phyloP scores from a whole-genome alignment of 2,113 vertebrate genomes.

The Siniperca chuatsi region DNA sequence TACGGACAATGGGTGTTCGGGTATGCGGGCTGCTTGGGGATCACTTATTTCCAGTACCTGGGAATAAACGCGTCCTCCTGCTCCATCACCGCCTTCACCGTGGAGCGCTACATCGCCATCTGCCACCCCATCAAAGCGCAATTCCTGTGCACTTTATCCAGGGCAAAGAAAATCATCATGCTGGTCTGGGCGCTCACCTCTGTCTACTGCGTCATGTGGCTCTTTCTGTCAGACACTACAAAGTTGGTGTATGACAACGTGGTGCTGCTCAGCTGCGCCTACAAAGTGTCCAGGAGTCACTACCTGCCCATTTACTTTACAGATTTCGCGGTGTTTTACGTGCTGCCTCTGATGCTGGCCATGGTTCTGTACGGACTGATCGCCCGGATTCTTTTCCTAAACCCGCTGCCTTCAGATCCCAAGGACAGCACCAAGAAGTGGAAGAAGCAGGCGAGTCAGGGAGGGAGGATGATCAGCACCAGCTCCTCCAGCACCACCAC shows the following conservation, averaged over 20 bases:
- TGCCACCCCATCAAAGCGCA: constrained; percentile 98
- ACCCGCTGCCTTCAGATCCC: constrained; percentile 90
- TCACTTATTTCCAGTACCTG: constrained; percentile 96
- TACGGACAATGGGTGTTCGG: constrained; percentile 96
- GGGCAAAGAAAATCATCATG: constrained; percentile 96
- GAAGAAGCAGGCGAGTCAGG: constrained; percentile 85
- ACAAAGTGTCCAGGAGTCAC: constrained; percentile 92
- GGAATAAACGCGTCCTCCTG: constrained; percentile 98
- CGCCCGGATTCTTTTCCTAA: constrained; percentile 94
- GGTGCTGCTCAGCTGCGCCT: constrained; percentile 89
- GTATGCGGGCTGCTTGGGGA: constrained; percentile 92
- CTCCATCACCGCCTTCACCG: constrained; percentile 96
- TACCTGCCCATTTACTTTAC: constrained; percentile 98
- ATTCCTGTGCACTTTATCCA: constrained; percentile 94
- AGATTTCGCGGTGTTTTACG: constrained; percentile 95
- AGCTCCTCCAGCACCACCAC: constrained; percentile 89
- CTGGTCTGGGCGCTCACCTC: constrained; percentile 96
- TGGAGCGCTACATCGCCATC: constrained; percentile 98
- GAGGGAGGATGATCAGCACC: constrained; percentile 83
- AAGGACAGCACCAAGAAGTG: constrained; percentile 88
- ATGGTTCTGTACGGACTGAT: constrained; percentile 96
- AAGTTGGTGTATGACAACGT: constrained; percentile 88
- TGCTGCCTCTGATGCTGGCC: constrained; percentile 93
- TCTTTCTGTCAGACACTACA: constrained; percentile 94
- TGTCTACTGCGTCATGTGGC: constrained; percentile 96